These are phyloP conservation scores for zebrafish (Danio rerio) DNA, from an alignment of 2,113 vertebrate species.

Conservation along the genomic window GRCz12tu NC_133196.1:23790001-23790500, in stretches of 20 bases:
- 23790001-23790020: neutral
- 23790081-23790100: conserved; percentile 39
- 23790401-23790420: conserved; percentile 9
- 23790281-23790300: neutral
- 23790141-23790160: conserved; percentile 12
- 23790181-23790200: neutral
- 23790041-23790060: neutral
- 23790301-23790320: neutral
- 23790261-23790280: neutral
- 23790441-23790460: neutral
- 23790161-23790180: neutral
- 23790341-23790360: neutral
- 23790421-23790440: neutral
- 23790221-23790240: neutral
- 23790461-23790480: no score
- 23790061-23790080: conserved; percentile 34
- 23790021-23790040: conserved; percentile 8
- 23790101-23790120: conserved; percentile 21
- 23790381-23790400: neutral
- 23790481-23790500: neutral
- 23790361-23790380: neutral
- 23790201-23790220: neutral
- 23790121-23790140: neutral
- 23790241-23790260: neutral
- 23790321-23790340: conserved; percentile 5